A percentile compares a stretch with the other conserved stretches of the same genome.
Conservation (phyloP, 2,113 vertebrate species). For the Romanogobio albipinnatus region DNA sequence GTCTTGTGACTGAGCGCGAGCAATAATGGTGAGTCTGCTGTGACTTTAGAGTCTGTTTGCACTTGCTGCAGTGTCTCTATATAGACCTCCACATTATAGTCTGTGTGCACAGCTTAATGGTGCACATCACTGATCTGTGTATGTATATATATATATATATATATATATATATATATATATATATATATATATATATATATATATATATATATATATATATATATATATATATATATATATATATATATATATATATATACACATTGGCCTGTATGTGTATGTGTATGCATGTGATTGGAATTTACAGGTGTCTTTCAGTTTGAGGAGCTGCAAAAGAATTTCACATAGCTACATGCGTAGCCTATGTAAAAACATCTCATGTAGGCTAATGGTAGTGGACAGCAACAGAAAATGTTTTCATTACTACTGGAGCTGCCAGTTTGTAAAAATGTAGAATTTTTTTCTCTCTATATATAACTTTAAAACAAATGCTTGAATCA, state of each 20-base stretch:
- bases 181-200: too few relatives aligned
- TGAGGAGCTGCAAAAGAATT: neutral
- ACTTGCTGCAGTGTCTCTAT: neutral
- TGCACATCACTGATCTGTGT: neutral
- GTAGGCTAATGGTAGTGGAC: neutral
- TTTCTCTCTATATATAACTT: too few relatives aligned
- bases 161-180: too few relatives aligned
- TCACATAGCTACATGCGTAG: neutral
- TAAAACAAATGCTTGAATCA: neutral
- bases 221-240: too few relatives aligned
- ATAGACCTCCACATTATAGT: neutral
- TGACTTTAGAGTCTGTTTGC: neutral
- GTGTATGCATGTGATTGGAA: neutral
- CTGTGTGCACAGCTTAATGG: neutral
- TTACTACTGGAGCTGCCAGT: too few relatives aligned
- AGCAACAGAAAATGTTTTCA: neutral
- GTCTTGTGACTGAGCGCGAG: conserved; percentile 4
- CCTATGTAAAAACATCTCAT: neutral
- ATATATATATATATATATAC: too few relatives aligned
- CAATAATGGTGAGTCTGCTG: conserved; percentile 45
- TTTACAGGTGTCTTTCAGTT: neutral
- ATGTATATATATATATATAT: too few relatives aligned
- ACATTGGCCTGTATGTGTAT: too few relatives aligned
- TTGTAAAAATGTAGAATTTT: too few relatives aligned
- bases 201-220: too few relatives aligned